Base-by-base conservation (phyloP, 2,888 invertebrate genomes). In the Dicranocentrus wangi region DNA sequence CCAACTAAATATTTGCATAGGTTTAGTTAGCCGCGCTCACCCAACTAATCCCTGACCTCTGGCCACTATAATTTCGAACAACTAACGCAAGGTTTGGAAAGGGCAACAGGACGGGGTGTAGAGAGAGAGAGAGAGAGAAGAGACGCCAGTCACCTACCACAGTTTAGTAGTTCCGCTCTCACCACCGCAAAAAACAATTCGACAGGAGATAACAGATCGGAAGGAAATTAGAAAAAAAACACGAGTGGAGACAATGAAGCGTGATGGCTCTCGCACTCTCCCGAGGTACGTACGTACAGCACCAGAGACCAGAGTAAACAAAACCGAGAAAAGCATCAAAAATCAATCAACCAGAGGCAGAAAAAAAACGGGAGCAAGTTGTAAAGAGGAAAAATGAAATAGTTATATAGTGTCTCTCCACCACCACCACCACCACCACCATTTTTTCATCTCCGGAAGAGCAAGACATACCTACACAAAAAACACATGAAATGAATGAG, bases 241-340 rank as follows among this genome's bases (percentile, higher is more conserved):
- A n/a, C 10, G 15, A n/a, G 15, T 47, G n/a, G 47, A 47, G 47
- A 47, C 47, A 15, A 10, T 47, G 15, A 47, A n/a, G 47, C 47
- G 47, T 47, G 47, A 47, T 47, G n/a, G 7, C n/a, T 10, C 47
- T 47, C 47, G 5, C 32, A 3, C n/a, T 47, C 47, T 47, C 47
- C 15, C 47, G 3, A n/a, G 47, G 5, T 47, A 15, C n/a, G n/a
- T n/a, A n/a, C n/a, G n/a, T n/a, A n/a, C n/a, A n/a, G n/a, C n/a
- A n/a, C 72, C 72, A 72, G 61, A 25, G 42, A n/a, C n/a, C n/a
- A n/a, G 47, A 61, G 72, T 61, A 72, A 73, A 73, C 73, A 73
- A 65, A 63, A 51, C 63, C n/a, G 55, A 73, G 63, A 63, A 25
- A 51, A 63, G 19, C 72, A 61, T 58, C 72, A 60, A 23, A 65